phyloP scores from a whole-genome alignment of 2,888 invertebrate species.

The Microplitis manilae region DNA sequence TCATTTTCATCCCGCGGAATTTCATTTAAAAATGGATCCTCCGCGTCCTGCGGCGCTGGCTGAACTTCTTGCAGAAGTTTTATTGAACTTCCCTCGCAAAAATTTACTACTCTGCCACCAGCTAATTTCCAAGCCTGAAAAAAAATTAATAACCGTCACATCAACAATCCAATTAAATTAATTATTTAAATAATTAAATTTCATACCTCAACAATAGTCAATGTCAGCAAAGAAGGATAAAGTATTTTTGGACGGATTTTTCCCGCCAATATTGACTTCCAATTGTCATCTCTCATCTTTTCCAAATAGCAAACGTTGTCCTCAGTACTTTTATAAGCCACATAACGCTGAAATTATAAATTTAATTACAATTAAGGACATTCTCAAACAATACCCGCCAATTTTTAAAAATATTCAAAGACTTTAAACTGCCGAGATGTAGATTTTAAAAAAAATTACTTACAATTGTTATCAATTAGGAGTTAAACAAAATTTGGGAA shows the following conservation, averaged over 20 bases:
- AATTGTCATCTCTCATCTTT: constrained; percentile 58
- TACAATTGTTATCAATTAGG: too few species aligned
- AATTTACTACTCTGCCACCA: constrained; percentile 71
- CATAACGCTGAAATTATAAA: constrained; percentile 20
- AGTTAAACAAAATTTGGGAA: too few species aligned
- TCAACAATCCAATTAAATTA: neutral
- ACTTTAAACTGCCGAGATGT: too few species aligned
- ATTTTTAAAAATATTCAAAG: too few species aligned
- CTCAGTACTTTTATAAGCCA: constrained; percentile 45
- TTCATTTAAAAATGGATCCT: constrained; percentile 61
- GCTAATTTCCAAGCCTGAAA: constrained; percentile 71
- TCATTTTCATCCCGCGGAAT: constrained; percentile 63
- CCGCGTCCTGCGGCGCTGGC: constrained; percentile 45
- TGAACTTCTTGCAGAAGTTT: constrained; percentile 66
- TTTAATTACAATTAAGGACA: neutral
- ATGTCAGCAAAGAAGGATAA: constrained; percentile 62
- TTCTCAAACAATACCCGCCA: too few species aligned
- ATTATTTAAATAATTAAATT: neutral
- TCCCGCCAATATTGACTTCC: constrained; percentile 43
- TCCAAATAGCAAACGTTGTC: constrained; percentile 72
- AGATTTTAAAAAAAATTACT: too few species aligned
- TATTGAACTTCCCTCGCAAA: constrained; percentile 71
- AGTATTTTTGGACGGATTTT: constrained; percentile 52
- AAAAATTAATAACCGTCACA: neutral
- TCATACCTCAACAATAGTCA: constrained; percentile 71